A percentile compares a stretch with the other conserved stretches of the same genome.
These are phyloP conservation scores for Xestobium rufovillosum DNA, from an alignment of 2,888 invertebrate genomes.

Conservation along the genomic window DNA sequence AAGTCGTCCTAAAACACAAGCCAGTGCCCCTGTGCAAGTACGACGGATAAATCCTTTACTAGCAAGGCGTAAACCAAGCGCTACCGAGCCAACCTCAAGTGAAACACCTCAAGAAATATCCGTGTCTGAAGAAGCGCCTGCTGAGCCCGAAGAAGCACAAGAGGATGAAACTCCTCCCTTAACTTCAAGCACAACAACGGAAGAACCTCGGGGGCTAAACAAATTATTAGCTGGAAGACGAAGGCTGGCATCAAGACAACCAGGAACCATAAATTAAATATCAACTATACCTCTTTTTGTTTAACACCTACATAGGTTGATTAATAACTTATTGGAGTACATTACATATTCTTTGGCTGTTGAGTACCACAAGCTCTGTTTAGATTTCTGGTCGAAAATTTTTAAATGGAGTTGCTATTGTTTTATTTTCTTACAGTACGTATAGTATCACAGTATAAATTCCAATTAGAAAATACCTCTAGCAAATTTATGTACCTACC, in stretches of 20 bases:
- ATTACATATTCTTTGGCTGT: too few species aligned
- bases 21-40: conserved; percentile 47
- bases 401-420: too few species aligned
- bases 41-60: conserved; percentile 51
- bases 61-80: conserved; percentile 45
- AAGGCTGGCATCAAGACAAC: conserved; percentile 55
- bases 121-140: conserved; percentile 26
- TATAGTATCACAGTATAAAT: too few species aligned
- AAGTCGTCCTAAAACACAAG: conserved; percentile 44
- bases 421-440: too few species aligned
- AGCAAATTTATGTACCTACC: too few species aligned
- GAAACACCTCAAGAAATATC: conserved; percentile 30
- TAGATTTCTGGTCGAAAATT: too few species aligned
- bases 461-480: too few species aligned
- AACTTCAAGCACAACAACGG: conserved; percentile 36
- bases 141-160: conserved; percentile 27
- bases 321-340: too few species aligned
- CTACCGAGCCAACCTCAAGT: conserved; percentile 30
- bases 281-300: too few species aligned
- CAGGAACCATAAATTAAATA: conserved; percentile 32
- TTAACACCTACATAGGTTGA: too few species aligned
- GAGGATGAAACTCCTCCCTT: conserved; percentile 25
- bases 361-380: too few species aligned
- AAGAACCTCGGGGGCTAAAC: conserved; percentile 54
- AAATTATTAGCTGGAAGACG: conserved; percentile 64